Percentiles rank a stretch among this genome's conserved stretches.
Evolutionary conservation across 2,888 invertebrate species (phyloP).

Genomic region (Aporophyla lueneburgensis): DNA sequence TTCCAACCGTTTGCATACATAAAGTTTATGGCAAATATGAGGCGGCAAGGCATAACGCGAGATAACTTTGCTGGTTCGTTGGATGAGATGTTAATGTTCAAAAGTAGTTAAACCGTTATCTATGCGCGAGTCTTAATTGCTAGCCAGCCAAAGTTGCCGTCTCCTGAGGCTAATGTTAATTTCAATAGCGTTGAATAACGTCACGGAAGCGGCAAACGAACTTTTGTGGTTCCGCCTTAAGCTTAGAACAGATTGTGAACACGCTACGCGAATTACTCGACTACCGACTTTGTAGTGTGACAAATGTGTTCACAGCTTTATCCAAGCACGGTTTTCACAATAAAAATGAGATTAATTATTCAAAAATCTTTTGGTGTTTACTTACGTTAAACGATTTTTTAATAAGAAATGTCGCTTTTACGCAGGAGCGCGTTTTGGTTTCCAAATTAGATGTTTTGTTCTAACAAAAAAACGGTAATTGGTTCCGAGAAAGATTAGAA

Average conservation of each 20-base stretch:
- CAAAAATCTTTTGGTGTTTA: slow-evolving; percentile 46
- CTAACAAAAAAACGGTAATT: slow-evolving; percentile 40
- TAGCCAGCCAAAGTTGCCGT: slow-evolving; percentile 61
- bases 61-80: slow-evolving; percentile 63
- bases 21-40: slow-evolving; percentile 40
- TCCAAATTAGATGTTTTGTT: slow-evolving; percentile 42
- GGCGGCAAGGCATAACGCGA: slow-evolving; percentile 16
- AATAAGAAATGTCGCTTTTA: slow-evolving; percentile 24
- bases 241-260: slow-evolving; percentile 34
- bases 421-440: slow-evolving; percentile 32
- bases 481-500: slow-evolving; percentile 40
- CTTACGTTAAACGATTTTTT: slow-evolving; percentile 36
- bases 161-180: slow-evolving; percentile 65
- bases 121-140: slow-evolving; percentile 62
- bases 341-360: slow-evolving; percentile 45
- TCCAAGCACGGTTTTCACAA: not conserved
- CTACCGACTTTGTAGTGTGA: slow-evolving; percentile 16
- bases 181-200: slow-evolving; percentile 61
- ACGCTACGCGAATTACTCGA: slow-evolving; percentile 29
- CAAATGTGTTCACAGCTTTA: slow-evolving; percentile 29
- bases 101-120: slow-evolving; percentile 76
- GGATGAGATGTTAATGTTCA: slow-evolving; percentile 73
- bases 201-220: slow-evolving; percentile 29
- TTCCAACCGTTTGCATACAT: slow-evolving; percentile 9
- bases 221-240: slow-evolving; percentile 33